Base-by-base conservation (phyloP, 2,113 vertebrate species). In the Arothron firmamentum region DNA sequence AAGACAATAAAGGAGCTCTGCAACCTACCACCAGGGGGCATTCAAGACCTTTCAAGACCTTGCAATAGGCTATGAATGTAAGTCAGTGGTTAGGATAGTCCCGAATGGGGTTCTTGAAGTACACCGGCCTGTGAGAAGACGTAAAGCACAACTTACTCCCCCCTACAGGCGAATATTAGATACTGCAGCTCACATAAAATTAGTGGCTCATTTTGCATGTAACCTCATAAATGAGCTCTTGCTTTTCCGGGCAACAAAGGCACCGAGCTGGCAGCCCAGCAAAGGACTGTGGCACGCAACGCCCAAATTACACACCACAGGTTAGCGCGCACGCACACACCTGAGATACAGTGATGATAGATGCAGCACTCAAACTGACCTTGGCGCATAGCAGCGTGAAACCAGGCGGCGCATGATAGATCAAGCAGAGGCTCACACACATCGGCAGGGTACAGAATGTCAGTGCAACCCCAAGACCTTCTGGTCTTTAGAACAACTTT, bases 331-430 rank as follows among this genome's bases (percentile, higher is more conserved):
- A 59, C 28, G 38, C 52, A 18, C 45, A 56, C 25, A 42, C 52
- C 28, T 43, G 28, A 41, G 66, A n/a, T n/a, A 3, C 65, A 63
- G 50, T 2, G 45, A 67, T 85, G 86, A 90, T 87, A 65, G 72
- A 87, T 83, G 76, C 46, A 57, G 63, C 72, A 67, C 83, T 73
- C 59, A 60, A n/a, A 56, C 57, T 73, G 88, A 87, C 87, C 88
- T 88, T 85, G 79, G 76, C 62, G 66, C 66, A 72, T 65, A 74
- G 66, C 70, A 55, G 79, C 61, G 45, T 73, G 75, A 16, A 57
- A 50, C 23, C 59, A 17, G 45, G 17, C 47, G 55, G 58, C 56
- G 56, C 52, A 59, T 61, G 75, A 83, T 75, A 69, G 71, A 84
- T 85, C 62, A 69, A 67, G 76, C 56, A 70, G 43, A 68, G 19